Percentiles rank a stretch among this genome's conserved stretches.
Conservation (phyloP, 1,140 invertebrate genomes). For the Aphaenogaster ashmeadi region DNA sequence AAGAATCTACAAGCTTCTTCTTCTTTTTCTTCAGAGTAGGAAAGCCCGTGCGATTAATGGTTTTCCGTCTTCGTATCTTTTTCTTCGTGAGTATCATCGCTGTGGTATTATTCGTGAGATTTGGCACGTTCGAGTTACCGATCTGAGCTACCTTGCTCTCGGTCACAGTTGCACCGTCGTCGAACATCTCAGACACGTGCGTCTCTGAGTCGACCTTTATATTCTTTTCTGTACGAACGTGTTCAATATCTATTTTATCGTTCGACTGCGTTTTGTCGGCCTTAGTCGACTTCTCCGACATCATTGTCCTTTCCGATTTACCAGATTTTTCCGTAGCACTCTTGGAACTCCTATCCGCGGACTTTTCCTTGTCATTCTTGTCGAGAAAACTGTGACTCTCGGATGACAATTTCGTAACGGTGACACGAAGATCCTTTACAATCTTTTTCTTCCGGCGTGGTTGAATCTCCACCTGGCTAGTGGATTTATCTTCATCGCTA, state of each 20-base stretch:
- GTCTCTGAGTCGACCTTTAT: conserved; percentile 69
- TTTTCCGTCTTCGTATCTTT: conserved; percentile 91
- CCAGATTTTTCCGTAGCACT: conserved; percentile 27
- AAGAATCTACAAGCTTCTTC: conserved; percentile 87
- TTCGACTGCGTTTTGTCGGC: conserved; percentile 66
- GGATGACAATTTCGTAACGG: conserved; percentile 86
- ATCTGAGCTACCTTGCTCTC: conserved; percentile 63
- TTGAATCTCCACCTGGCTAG: conserved; percentile 79
- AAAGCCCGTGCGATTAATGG: conserved; percentile 95
- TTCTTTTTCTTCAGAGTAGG: conserved; percentile 95
- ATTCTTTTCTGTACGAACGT: conserved; percentile 63
- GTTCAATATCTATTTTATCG: conserved; percentile 68
- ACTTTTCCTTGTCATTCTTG: conserved; percentile 80
- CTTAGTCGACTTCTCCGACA: conserved; percentile 65
- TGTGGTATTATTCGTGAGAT: conserved; percentile 68
- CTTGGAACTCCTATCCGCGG: conserved; percentile 31
- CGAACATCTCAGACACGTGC: conserved; percentile 29
- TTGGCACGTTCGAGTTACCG: conserved; percentile 63
- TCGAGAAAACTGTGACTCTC: conserved; percentile 80
- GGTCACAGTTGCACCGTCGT: conserved; percentile 13
- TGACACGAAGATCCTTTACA: conserved; percentile 87
- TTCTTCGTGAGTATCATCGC: conserved; percentile 86
- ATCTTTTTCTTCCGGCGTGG: conserved; percentile 87
- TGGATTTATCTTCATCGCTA: conserved; percentile 78
- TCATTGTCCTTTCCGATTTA: conserved; percentile 57